Conservation (phyloP, 2,888 invertebrate genomes). For the Thera britannica region DNA sequence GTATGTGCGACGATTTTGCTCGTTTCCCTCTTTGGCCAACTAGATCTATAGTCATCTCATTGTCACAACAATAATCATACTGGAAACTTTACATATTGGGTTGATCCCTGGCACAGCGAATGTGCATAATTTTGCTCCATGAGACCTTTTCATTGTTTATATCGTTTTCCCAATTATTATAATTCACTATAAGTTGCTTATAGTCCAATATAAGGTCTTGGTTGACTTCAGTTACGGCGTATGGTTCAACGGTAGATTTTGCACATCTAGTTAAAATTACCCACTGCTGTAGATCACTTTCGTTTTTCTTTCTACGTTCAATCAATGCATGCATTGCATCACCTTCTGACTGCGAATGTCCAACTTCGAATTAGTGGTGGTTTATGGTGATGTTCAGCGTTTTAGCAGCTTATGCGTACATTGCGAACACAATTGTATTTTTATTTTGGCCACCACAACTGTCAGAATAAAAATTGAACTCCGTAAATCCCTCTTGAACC, state of each 20-base stretch:
- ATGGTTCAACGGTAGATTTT: constrained; percentile 1
- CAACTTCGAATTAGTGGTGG: constrained; percentile 34
- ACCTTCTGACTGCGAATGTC: constrained; percentile 34
- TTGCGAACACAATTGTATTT: constrained; percentile 27
- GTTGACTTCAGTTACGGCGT: constrained; percentile 25
- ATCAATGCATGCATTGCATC: constrained; percentile 30
- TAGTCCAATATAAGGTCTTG: constrained; percentile 31
- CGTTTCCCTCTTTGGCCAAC: neutral
- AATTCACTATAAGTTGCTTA: constrained; percentile 32
- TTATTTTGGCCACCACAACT: constrained; percentile 31
- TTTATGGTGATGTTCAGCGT: constrained; percentile 20
- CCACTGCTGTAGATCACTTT: neutral
- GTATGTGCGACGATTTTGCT: neutral
- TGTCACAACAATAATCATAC: constrained; percentile 30
- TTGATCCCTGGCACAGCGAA: constrained; percentile 29
- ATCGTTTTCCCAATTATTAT: constrained; percentile 27
- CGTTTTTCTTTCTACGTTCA: constrained; percentile 19
- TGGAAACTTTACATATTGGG: constrained; percentile 32
- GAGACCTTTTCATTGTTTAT: constrained; percentile 24
- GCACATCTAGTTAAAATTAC: neutral
- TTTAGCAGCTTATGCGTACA: constrained; percentile 27
- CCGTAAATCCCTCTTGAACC: constrained; percentile 13
- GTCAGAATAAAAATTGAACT: constrained; percentile 35
- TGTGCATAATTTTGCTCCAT: constrained; percentile 33
- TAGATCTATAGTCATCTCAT: constrained; percentile 23